A percentile compares a stretch with the other conserved stretches of the same genome.
phyloP scores from a whole-genome alignment of 2,888 invertebrate genomes.

The Physocephala rufipes region DNA sequence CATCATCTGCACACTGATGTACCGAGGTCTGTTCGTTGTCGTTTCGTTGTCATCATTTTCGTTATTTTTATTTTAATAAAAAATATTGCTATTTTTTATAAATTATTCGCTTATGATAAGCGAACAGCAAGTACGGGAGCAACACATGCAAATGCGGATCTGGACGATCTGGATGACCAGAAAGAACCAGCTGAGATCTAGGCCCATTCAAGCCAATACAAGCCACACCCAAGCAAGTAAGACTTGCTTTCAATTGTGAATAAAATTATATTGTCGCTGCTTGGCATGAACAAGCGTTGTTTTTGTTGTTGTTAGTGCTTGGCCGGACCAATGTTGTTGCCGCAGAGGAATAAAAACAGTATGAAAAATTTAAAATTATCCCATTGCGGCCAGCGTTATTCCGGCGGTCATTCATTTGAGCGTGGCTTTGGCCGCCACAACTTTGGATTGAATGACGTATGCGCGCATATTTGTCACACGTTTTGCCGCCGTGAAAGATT shows the following conservation, averaged over 20 bases:
- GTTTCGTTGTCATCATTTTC: not conserved
- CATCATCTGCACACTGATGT: not conserved
- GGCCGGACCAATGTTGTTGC: too few relatives aligned
- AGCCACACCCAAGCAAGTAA: not conserved
- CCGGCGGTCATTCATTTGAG: conserved; percentile 30
- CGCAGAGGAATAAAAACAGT: not conserved
- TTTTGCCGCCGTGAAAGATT: conserved; percentile 43
- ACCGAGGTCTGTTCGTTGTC: too few relatives aligned
- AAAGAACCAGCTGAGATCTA: not conserved
- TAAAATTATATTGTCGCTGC: not conserved
- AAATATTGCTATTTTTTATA: conserved; percentile 22
- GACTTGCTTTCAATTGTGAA: conserved; percentile 5
- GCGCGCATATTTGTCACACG: conserved; percentile 58
- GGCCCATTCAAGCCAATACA: conserved; percentile 6
- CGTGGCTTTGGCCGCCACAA: conserved; percentile 19
- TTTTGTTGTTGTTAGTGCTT: not conserved
- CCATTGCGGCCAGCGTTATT: conserved; percentile 14
- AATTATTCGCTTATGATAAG: not conserved
- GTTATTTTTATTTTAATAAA: conserved; percentile 21
- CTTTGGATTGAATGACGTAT: conserved; percentile 38
- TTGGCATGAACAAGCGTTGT: not conserved
- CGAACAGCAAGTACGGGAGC: not conserved
- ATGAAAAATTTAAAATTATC: conserved; percentile 21
- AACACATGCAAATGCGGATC: conserved; percentile 10
- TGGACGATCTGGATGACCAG: too few relatives aligned